A percentile compares a stretch with the other conserved stretches of the same genome.
These are phyloP conservation scores for Varanus salvator DNA, from an alignment of 2,113 vertebrate species.

Conservation along the genomic window DNA sequence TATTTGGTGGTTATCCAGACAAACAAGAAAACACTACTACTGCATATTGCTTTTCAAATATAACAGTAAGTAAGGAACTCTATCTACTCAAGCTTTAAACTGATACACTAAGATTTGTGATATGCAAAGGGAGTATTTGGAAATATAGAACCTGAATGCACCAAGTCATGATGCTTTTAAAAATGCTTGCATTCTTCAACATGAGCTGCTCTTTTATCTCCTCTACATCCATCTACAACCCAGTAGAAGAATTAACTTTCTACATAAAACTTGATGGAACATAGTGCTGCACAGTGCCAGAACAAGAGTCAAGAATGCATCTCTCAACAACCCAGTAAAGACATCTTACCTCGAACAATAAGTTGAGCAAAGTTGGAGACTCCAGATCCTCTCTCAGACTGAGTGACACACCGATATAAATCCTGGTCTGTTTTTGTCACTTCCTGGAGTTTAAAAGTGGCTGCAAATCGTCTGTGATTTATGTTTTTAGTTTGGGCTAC, in stretches of 20 bases:
- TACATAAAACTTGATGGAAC: background rate
- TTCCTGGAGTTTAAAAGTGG: slow-evolving; percentile 93
- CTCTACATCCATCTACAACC: background rate
- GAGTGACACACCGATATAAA: slow-evolving; percentile 96
- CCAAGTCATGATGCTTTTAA: background rate
- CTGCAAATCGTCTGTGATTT: slow-evolving; percentile 97
- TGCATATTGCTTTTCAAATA: slow-evolving; percentile 69
- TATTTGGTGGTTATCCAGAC: slow-evolving; percentile 75
- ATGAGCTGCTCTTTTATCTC: background rate
- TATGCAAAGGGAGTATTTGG: background rate
- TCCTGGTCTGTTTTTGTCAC: slow-evolving; percentile 95
- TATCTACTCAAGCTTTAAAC: slow-evolving; percentile 43
- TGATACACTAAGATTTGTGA: slow-evolving; percentile 36
- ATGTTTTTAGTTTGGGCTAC: slow-evolving; percentile 97
- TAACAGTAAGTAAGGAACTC: slow-evolving; percentile 60
- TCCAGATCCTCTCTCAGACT: slow-evolving; percentile 95
- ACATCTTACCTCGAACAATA: slow-evolving; percentile 91
- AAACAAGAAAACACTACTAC: slow-evolving; percentile 75
- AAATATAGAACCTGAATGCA: background rate
- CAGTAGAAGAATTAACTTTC: background rate
- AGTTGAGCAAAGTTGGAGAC: slow-evolving; percentile 98
- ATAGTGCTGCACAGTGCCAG: background rate
- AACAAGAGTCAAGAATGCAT: background rate
- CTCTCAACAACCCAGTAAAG: background rate
- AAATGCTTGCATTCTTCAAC: background rate